Conservation (phyloP, 2,797 vertebrate genomes). For the Anolis apletophallus region DNA sequence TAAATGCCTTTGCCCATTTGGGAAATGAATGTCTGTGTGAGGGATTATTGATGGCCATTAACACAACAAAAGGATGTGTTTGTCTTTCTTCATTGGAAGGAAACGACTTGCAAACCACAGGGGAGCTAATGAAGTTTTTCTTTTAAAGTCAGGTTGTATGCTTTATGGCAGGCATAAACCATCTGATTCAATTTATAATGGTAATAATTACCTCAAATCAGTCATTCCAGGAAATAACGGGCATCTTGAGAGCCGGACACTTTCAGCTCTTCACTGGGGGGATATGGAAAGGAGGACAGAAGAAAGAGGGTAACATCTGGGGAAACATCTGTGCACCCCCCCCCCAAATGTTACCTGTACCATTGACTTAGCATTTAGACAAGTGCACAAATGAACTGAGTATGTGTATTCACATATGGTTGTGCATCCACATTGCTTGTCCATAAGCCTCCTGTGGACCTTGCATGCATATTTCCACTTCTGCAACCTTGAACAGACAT, state of each 20-base stretch:
- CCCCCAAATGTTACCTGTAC: neutral
- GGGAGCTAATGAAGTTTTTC: constrained; percentile 63
- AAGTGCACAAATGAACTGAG: too few species aligned
- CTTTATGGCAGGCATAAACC: constrained; percentile 23
- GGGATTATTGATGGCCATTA: constrained; percentile 60
- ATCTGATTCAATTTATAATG: constrained; percentile 55
- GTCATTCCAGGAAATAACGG: constrained; percentile 7
- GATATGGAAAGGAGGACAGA: neutral
- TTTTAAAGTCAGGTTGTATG: constrained; percentile 3
- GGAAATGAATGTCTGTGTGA: constrained; percentile 54
- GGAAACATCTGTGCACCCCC: too few species aligned
- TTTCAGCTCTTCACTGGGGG: constrained; percentile 3
- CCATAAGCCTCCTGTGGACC: too few species aligned
- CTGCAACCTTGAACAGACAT: too few species aligned
- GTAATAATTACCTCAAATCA: constrained; percentile 32
- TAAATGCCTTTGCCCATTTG: constrained; percentile 53
- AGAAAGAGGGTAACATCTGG: neutral
- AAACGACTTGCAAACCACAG: constrained; percentile 66
- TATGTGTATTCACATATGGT: too few species aligned
- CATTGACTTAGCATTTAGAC: constrained; percentile 36
- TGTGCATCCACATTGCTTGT: too few species aligned
- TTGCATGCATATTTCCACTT: too few species aligned
- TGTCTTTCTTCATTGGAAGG: constrained; percentile 67
- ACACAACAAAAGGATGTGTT: constrained; percentile 55
- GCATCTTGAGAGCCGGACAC: constrained; percentile 39